A percentile compares a stretch with the other conserved stretches of the same genome.
Evolutionary conservation across 2,797 vertebrate species (phyloP).

Genomic region (Manis crassicaudata): DNA sequence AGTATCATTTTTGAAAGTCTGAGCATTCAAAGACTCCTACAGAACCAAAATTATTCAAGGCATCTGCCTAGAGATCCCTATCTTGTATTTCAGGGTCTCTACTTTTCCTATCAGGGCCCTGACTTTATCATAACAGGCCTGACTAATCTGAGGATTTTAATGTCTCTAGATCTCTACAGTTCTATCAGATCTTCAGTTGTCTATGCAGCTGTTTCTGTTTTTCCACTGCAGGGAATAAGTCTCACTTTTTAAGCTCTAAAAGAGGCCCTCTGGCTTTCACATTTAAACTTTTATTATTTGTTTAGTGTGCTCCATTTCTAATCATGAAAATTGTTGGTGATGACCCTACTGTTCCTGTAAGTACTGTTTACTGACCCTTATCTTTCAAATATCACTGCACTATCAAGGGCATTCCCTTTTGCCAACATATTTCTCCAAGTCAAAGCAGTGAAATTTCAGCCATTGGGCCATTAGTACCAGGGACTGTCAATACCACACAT

Average conservation of each 20-base stretch:
- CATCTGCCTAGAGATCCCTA: neutral
- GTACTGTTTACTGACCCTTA: neutral
- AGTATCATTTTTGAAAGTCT: neutral
- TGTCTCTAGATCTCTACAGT: neutral
- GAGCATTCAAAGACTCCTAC: neutral
- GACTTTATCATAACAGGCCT: neutral
- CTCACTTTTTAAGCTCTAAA: neutral
- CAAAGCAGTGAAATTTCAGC: neutral
- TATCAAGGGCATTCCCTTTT: neutral
- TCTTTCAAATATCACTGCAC: neutral
- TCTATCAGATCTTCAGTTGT: neutral
- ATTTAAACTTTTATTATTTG: neutral
- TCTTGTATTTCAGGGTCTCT: neutral
- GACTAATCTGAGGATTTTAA: neutral
- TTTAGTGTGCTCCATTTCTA: neutral
- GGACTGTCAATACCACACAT: neutral
- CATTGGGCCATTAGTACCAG: neutral
- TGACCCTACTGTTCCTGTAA: neutral
- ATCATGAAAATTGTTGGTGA: neutral
- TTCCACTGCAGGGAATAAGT: neutral
- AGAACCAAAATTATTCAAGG: neutral
- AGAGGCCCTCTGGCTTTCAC: neutral
- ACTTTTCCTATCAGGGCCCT: neutral
- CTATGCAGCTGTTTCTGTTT: neutral
- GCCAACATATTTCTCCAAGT: neutral